phyloP scores from a whole-genome alignment of 2,113 vertebrate genomes.

The Prionailurus bengalensis region DNA sequence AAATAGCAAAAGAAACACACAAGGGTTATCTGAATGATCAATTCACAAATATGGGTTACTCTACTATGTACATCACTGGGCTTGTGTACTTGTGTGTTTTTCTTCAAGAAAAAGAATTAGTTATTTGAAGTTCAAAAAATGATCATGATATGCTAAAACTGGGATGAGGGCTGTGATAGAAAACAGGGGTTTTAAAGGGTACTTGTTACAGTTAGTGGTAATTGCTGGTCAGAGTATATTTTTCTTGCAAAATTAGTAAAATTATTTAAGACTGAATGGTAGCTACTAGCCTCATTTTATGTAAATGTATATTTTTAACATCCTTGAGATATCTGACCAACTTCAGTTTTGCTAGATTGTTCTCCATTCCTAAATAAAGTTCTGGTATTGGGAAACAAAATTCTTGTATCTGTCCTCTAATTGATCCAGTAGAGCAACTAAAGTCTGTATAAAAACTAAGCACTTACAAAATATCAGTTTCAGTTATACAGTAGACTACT shows the following conservation, averaged over 20 bases:
- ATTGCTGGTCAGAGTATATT: neutral
- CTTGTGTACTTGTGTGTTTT: neutral
- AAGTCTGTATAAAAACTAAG: neutral
- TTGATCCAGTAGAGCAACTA: neutral
- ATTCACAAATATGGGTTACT: neutral
- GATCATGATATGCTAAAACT: conserved; percentile 10
- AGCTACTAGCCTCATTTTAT: neutral
- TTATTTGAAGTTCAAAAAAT: neutral
- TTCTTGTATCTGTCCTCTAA: neutral
- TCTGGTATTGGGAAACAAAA: neutral
- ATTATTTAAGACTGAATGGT: neutral
- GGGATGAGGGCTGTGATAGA: neutral
- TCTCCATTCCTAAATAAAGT: neutral
- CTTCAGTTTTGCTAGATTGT: neutral
- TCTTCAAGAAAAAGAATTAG: neutral
- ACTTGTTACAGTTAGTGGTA: neutral
- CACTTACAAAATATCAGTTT: neutral
- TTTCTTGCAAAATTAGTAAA: conserved; percentile 4
- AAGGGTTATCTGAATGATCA: neutral
- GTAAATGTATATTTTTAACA: neutral
- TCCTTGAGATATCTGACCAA: neutral
- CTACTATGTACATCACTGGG: neutral
- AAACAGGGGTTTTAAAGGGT: neutral
- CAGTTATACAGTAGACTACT: neutral
- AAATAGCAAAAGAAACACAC: neutral